Conservation (phyloP, 2,113 vertebrate genomes). For the Chaetodon auriga region DNA sequence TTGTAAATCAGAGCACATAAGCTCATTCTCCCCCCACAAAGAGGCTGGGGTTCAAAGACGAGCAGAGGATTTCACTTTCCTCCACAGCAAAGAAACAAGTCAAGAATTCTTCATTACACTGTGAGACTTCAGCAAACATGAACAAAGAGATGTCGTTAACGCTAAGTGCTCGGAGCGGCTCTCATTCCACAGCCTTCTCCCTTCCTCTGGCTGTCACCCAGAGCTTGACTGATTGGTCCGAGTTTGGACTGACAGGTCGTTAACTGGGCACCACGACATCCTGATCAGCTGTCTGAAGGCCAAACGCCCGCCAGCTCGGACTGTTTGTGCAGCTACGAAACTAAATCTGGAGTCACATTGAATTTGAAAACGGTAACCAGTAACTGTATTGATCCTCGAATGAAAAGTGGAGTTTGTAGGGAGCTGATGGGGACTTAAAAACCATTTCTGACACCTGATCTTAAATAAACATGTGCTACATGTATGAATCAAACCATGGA, state of each 20-base stretch:
- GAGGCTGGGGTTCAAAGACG: constrained; percentile 14
- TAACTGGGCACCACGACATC: not conserved
- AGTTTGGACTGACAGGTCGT: constrained; percentile 4
- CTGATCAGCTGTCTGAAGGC: not conserved
- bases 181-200: not conserved
- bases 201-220: not conserved
- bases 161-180: not conserved
- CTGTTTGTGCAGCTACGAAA: not conserved
- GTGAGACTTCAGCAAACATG: not conserved
- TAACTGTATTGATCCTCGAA: not conserved
- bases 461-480: no score
- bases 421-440: not conserved
- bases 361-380: not conserved
- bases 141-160: not conserved
- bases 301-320: not conserved
- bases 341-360: no score
- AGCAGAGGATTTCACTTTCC: not conserved
- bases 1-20: constrained; percentile 30
- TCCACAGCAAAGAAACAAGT: not conserved
- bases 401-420: not conserved
- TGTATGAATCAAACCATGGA: not conserved
- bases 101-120: not conserved
- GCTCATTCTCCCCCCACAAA: constrained; percentile 10
- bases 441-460: no score
- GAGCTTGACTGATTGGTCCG: not conserved